phyloP scores from a whole-genome alignment of 2,888 invertebrate species.

The Melinaea marsaeus region DNA sequence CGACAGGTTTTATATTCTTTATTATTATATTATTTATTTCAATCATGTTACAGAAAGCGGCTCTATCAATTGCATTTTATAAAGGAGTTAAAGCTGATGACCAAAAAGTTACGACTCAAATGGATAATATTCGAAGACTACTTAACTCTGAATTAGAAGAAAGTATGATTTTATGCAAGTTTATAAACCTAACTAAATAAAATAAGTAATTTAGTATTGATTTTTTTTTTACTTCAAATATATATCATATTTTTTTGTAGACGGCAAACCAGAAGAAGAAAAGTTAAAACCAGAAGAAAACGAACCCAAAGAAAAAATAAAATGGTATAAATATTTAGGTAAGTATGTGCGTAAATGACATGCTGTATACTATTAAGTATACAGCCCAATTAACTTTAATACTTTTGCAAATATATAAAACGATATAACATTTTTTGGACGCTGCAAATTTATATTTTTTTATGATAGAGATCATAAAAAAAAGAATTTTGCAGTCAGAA shows the following conservation, averaged over 20 bases:
- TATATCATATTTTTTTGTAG: slow-evolving; percentile 33
- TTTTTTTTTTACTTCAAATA: too few relatives aligned
- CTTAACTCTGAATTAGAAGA: neutral
- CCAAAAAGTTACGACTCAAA: slow-evolving; percentile 44
- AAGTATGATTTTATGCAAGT: neutral
- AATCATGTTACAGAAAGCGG: slow-evolving; percentile 50
- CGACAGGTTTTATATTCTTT: too few relatives aligned
- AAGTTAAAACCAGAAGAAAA: slow-evolving; percentile 35
- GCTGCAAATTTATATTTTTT: too few relatives aligned
- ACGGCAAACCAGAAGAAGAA: slow-evolving; percentile 39
- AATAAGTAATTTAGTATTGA: too few relatives aligned
- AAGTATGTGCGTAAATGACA: slow-evolving; percentile 29
- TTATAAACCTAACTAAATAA: too few relatives aligned
- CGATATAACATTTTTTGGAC: too few relatives aligned
- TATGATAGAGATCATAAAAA: too few relatives aligned
- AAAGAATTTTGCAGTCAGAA: too few relatives aligned
- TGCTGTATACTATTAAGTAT: too few relatives aligned
- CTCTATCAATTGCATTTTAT: slow-evolving; percentile 50
- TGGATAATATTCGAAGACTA: slow-evolving; percentile 41
- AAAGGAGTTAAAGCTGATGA: slow-evolving; percentile 41
- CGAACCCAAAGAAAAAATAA: slow-evolving; percentile 38
- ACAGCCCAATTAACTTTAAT: too few relatives aligned
- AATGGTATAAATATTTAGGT: slow-evolving; percentile 52
- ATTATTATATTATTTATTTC: too few relatives aligned
- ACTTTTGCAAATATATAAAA: too few relatives aligned